Conservation (phyloP, 2,797 vertebrate species). For the Allobates femoralis region DNA sequence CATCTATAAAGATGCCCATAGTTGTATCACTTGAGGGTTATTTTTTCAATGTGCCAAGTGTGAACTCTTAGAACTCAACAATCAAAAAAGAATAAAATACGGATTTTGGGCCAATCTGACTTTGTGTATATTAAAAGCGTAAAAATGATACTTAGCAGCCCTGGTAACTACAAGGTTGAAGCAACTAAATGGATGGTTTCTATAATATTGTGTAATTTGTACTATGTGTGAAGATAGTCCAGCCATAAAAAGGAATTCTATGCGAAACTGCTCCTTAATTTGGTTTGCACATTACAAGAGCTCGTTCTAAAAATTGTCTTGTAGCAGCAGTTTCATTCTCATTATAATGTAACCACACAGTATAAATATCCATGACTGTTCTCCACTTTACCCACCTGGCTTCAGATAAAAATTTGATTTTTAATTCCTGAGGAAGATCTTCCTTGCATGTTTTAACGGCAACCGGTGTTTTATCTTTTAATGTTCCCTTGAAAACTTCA, state of each 20-base stretch:
- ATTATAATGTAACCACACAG: neutral
- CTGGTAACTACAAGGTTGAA: neutral
- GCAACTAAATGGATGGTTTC: neutral
- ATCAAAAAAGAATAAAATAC: too few species aligned
- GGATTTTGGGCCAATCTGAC: too few species aligned
- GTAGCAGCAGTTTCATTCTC: neutral
- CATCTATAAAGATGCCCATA: too few species aligned
- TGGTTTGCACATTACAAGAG: neutral
- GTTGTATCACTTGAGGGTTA: too few species aligned
- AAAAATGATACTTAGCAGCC: too few species aligned
- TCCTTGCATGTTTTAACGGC: conserved; percentile 98
- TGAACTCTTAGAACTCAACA: too few species aligned
- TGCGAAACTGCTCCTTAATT: neutral
- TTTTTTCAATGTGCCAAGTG: too few species aligned
- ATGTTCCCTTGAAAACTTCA: conserved; percentile 92
- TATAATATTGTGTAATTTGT: neutral
- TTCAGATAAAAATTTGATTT: conserved; percentile 97
- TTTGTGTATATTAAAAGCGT: too few species aligned
- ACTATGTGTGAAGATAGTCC: neutral
- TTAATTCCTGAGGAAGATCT: conserved; percentile 94
- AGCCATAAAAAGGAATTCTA: neutral
- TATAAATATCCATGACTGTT: neutral
- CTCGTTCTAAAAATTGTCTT: neutral
- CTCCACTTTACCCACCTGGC: conserved; percentile 82
- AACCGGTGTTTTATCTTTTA: conserved; percentile 92